phyloP scores from a whole-genome alignment of 2,113 vertebrate genomes.

The Pica pica region DNA sequence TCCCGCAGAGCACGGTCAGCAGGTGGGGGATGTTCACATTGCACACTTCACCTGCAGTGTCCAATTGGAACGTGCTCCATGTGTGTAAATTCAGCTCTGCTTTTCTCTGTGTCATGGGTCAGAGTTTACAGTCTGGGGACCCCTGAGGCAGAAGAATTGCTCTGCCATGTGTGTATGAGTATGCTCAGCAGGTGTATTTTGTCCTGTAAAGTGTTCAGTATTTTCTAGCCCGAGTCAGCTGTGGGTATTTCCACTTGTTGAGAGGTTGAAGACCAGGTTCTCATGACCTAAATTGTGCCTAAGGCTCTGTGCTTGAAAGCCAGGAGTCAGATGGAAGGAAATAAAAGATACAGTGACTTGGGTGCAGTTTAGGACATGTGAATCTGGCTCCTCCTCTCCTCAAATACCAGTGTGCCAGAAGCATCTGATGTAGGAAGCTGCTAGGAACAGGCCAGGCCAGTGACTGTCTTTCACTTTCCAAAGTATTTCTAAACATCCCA shows the following conservation, averaged over 20 bases:
- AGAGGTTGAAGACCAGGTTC: background rate
- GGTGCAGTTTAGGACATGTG: background rate
- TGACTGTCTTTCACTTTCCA: background rate
- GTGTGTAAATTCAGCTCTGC: background rate
- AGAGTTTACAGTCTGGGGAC: background rate
- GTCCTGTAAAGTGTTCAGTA: background rate
- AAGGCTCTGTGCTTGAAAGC: background rate
- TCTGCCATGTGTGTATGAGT: background rate
- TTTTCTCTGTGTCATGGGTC: background rate
- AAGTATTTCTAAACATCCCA: background rate
- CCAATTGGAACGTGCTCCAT: background rate
- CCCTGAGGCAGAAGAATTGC: background rate
- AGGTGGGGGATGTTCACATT: background rate
- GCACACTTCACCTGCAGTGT: background rate
- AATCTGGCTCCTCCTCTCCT: background rate
- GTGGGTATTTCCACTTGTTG: background rate
- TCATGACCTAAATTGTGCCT: background rate
- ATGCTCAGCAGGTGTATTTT: background rate
- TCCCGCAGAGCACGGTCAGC: background rate
- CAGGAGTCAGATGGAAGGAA: background rate
- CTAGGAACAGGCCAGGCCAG: background rate
- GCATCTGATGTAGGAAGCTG: background rate
- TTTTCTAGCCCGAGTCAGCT: background rate
- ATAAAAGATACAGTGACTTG: background rate
- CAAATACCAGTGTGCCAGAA: background rate